Evolutionary conservation across 30 jellyfish, hydroid and myxozoan species (phyloP).

Genomic region (Phacellophora camtschatica): DNA sequence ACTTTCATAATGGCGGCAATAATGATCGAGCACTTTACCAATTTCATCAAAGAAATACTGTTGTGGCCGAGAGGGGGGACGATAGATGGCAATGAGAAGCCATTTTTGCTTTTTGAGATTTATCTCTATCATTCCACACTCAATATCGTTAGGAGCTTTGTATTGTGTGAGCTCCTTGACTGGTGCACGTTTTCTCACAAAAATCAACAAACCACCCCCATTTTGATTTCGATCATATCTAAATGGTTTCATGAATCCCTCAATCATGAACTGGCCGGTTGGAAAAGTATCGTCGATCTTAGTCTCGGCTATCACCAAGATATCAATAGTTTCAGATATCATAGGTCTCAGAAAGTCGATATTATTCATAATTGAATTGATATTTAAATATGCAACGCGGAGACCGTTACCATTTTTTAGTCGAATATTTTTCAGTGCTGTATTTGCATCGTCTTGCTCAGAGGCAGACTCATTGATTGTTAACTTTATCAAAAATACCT

Average conservation of each 20-base stretch:
- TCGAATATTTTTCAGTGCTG: too few species aligned
- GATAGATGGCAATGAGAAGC: constrained; percentile 35
- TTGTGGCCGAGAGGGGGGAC: constrained; percentile 23
- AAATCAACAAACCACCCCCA: constrained; percentile 11
- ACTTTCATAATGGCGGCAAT: constrained; percentile 25
- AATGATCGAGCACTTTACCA: constrained; percentile 32
- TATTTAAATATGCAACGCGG: too few species aligned
- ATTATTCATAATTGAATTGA: too few species aligned
- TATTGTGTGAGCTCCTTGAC: constrained; percentile 4
- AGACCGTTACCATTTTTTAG: too few species aligned
- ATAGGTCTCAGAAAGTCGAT: too few species aligned
- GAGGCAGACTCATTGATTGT: too few species aligned
- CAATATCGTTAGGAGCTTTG: constrained; percentile 1
- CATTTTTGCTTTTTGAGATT: constrained; percentile 43
- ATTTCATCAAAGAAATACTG: constrained; percentile 44
- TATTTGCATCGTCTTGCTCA: too few species aligned
- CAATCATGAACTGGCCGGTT: constrained; percentile 20
- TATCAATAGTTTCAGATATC: too few species aligned
- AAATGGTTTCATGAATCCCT: constrained; percentile 14
- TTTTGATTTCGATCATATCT: constrained; percentile 8
- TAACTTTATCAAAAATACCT: too few species aligned
- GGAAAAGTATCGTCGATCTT: too few species aligned
- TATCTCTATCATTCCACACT: constrained; percentile 8
- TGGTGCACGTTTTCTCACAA: constrained; percentile 31
- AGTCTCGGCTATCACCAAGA: too few species aligned